phyloP scores from a whole-genome alignment of 1,140 invertebrate species.

The Pogonomyrmex californicus region DNA sequence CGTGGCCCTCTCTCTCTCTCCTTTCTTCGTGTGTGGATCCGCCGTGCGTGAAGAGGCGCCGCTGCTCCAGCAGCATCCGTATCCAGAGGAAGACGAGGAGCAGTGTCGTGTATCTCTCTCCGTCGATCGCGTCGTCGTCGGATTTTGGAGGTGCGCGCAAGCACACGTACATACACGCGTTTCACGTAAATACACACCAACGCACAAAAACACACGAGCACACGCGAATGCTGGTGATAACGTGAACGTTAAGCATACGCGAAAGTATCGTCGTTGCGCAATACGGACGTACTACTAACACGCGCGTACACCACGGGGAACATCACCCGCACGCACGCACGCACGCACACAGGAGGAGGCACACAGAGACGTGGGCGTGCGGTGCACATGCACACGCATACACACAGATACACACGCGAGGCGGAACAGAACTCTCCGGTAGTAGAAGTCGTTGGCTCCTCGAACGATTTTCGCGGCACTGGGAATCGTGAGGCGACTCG shows the following conservation, averaged over 20 bases:
- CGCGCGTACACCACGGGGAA: background rate
- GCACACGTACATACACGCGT: background rate
- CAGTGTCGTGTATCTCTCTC: background rate
- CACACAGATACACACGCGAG: background rate
- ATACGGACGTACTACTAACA: background rate
- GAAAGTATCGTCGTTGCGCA: conserved; percentile 57
- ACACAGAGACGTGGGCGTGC: background rate
- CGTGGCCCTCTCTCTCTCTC: background rate
- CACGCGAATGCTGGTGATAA: conserved; percentile 21
- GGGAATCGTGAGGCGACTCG: conserved; percentile 19
- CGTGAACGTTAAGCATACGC: conserved; percentile 34
- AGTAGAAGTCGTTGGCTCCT: conserved; percentile 21
- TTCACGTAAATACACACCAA: no score
- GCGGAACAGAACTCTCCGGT: conserved; percentile 22
- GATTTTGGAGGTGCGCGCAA: background rate
- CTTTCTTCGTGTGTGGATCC: background rate
- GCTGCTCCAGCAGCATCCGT: conserved; percentile 41
- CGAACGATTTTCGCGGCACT: conserved; percentile 38
- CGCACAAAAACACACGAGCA: background rate
- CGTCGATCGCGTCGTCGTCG: conserved; percentile 8
- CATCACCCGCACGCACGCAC: conserved; percentile 2
- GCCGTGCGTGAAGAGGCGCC: conserved; percentile 31
- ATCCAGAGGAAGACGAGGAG: conserved; percentile 40
- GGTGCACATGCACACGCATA: background rate
- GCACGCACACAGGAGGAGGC: background rate